These are phyloP conservation scores for Syndactyla subalaris DNA, from an alignment of 2,797 vertebrate genomes.

Conservation along the genomic window DNA sequence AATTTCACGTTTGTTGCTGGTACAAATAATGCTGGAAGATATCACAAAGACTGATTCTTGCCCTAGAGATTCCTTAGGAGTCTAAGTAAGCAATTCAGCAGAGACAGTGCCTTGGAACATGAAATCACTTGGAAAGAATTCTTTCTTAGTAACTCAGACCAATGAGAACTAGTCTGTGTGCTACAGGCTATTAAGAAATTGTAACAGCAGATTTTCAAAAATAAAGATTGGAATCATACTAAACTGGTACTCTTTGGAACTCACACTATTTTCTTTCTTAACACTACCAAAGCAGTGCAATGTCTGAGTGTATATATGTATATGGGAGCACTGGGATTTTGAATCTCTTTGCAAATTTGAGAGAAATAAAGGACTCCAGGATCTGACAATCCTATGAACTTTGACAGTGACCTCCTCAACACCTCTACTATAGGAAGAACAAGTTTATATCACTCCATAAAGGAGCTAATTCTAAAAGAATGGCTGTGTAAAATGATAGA, in stretches of 20 bases:
- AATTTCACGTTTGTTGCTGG: neutral
- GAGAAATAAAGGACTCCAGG: neutral
- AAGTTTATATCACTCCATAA: neutral
- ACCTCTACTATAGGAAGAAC: neutral
- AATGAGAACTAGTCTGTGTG: neutral
- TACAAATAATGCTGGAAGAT: neutral
- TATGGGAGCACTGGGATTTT: neutral
- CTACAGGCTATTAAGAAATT: neutral
- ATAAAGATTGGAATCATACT: neutral
- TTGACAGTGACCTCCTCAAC: neutral
- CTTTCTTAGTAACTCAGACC: neutral
- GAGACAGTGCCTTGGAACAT: neutral
- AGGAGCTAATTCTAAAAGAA: neutral
- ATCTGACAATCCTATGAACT: neutral
- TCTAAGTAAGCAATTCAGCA: neutral
- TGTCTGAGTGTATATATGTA: neutral
- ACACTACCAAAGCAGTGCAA: neutral
- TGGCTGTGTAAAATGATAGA: rapidly evolving
- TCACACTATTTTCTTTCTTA: neutral
- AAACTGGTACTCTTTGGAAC: neutral
- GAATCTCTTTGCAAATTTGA: neutral
- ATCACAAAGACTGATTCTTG: neutral
- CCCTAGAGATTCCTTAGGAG: neutral
- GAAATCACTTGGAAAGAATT: neutral
- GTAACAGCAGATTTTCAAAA: neutral